These are phyloP conservation scores for Ptychochromis oligacanthus DNA, from an alignment of 2,113 vertebrate genomes.

Conservation along the genomic window DNA sequence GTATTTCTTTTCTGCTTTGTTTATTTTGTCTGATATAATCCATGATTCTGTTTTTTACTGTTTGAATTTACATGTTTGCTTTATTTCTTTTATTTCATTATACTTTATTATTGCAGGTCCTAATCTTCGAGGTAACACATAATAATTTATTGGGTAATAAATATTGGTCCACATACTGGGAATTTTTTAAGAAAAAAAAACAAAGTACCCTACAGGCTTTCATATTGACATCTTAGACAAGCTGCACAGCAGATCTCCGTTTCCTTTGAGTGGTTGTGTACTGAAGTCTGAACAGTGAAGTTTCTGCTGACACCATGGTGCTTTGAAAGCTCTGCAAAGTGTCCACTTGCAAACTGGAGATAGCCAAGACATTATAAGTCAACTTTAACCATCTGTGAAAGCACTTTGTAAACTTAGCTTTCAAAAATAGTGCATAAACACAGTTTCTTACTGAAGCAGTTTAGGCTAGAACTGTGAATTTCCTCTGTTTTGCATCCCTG, in stretches of 20 bases:
- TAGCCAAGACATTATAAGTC: slow-evolving; percentile 7
- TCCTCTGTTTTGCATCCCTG: background rate
- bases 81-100: background rate
- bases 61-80: background rate
- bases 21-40: background rate
- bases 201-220: background rate
- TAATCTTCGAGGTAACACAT: background rate
- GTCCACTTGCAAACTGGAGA: background rate
- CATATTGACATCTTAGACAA: slow-evolving; percentile 7
- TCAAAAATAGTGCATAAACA: background rate
- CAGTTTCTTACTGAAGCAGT: background rate
- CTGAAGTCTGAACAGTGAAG: background rate
- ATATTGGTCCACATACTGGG: background rate
- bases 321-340: background rate
- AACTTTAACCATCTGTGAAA: slow-evolving; percentile 4
- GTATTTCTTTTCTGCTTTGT: background rate
- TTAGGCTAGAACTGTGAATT: background rate
- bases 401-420: background rate
- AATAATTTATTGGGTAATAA: background rate
- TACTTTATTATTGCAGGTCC: background rate
- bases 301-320: background rate
- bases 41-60: background rate
- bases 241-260: background rate
- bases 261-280: background rate
- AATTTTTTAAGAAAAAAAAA: background rate